Evolutionary conservation across 2,797 vertebrate species (phyloP).

Genomic region (Danio tinwini): DNA sequence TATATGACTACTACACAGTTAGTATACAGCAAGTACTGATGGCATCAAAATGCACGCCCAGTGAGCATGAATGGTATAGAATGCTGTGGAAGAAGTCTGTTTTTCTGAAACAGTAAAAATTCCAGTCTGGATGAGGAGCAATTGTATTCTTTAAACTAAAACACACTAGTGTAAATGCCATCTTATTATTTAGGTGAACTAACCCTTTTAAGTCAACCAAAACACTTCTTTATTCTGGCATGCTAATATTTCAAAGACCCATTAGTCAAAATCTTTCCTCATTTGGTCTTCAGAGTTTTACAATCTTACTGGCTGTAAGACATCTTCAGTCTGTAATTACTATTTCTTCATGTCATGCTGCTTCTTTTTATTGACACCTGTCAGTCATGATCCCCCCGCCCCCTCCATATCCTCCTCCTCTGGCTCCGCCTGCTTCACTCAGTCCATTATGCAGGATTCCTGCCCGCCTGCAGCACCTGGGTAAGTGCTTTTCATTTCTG

Average conservation of each 20-base stretch:
- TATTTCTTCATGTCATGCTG: background rate
- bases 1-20: no score
- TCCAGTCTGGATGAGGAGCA: no score
- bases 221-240: background rate
- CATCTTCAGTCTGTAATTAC: background rate
- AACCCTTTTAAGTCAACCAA: background rate
- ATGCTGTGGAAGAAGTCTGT: no score
- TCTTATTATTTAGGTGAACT: no score
- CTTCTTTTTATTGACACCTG: conserved; percentile 52
- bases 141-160: no score
- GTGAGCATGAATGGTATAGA: no score
- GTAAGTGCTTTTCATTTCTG: conserved; percentile 66
- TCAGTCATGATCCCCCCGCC: conserved; percentile 77
- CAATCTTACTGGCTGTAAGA: background rate
- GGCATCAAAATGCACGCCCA: no score
- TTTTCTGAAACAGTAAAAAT: no score
- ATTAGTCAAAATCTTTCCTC: background rate
- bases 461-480: conserved; percentile 76
- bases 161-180: no score
- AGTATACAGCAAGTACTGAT: no score
- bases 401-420: conserved; percentile 63
- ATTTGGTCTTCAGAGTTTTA: no score
- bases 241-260: background rate
- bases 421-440: conserved; percentile 59
- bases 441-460: conserved; percentile 67